Evolutionary conservation across 2,888 invertebrate genomes (phyloP).

Genomic region (Brachyptera putata): DNA sequence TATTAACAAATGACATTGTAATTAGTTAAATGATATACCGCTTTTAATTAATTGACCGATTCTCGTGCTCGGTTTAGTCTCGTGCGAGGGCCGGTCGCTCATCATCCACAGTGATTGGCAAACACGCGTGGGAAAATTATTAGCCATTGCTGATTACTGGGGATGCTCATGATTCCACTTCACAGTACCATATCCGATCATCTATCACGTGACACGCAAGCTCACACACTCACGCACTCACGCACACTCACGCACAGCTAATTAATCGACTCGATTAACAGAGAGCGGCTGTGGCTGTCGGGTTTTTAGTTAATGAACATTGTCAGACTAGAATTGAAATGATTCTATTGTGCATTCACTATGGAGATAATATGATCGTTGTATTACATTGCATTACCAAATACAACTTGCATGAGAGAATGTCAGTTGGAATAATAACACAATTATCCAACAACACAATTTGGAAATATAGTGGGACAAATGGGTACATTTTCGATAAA

Average conservation of each 20-base stretch:
- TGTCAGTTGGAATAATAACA: too few relatives aligned
- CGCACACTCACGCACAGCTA: neutral
- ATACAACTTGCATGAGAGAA: too few relatives aligned
- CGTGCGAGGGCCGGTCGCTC: neutral
- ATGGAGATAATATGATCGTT: too few relatives aligned
- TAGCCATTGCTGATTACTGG: neutral
- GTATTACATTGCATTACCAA: too few relatives aligned
- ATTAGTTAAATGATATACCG: neutral
- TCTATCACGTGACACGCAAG: conserved; percentile 10
- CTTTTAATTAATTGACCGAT: neutral
- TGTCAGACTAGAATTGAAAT: too few relatives aligned
- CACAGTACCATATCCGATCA: neutral
- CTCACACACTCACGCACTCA: neutral
- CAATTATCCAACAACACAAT: too few relatives aligned
- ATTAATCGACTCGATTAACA: conserved; percentile 18
- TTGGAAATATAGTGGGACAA: too few relatives aligned
- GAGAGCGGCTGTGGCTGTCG: too few relatives aligned
- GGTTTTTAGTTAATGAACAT: too few relatives aligned
- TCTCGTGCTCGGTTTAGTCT: neutral
- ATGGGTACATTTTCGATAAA: too few relatives aligned
- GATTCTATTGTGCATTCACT: too few relatives aligned
- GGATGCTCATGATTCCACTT: neutral
- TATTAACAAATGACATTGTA: neutral
- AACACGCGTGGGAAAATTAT: conserved; percentile 4
- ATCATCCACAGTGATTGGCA: neutral